Conservation (phyloP, 2,888 invertebrate genomes). For the Hypomecis punctinalis region DNA sequence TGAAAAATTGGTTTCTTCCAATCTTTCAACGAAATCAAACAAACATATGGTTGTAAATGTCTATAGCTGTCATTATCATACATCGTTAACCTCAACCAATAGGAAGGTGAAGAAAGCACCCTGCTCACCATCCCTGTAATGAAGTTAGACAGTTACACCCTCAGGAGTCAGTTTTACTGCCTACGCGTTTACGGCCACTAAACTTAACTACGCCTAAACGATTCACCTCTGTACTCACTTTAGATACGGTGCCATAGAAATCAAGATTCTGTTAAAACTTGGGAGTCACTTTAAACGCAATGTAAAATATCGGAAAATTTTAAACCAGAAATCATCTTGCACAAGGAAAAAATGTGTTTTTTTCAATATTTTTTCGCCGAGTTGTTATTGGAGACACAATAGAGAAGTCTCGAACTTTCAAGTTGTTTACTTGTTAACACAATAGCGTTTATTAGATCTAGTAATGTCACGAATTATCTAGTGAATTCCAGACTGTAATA, state of each 20-base stretch:
- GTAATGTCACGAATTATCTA: too few species aligned
- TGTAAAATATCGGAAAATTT: neutral
- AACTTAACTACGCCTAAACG: constrained; percentile 70
- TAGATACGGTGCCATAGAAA: constrained; percentile 6
- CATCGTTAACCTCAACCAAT: constrained; percentile 24
- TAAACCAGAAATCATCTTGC: too few species aligned
- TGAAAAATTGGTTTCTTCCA: too few species aligned
- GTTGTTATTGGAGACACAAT: too few species aligned
- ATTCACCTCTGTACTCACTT: constrained; percentile 55
- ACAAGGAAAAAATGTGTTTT: too few species aligned
- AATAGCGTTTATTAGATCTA: too few species aligned
- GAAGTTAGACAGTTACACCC: constrained; percentile 70
- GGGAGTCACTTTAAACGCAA: too few species aligned
- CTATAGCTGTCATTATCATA: constrained; percentile 23
- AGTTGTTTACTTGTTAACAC: too few species aligned
- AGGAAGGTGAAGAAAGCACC: constrained; percentile 42
- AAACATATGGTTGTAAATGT: neutral
- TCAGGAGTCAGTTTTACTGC: constrained; percentile 62
- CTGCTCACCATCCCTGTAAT: constrained; percentile 53
- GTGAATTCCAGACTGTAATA: too few species aligned
- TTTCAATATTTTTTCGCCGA: too few species aligned
- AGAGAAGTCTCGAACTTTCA: too few species aligned
- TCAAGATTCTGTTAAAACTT: neutral
- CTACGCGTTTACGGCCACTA: constrained; percentile 70
- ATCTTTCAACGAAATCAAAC: neutral